These are phyloP conservation scores for Diachasma alloeum DNA, from an alignment of 1,140 invertebrate species.

Conservation along the genomic window DNA sequence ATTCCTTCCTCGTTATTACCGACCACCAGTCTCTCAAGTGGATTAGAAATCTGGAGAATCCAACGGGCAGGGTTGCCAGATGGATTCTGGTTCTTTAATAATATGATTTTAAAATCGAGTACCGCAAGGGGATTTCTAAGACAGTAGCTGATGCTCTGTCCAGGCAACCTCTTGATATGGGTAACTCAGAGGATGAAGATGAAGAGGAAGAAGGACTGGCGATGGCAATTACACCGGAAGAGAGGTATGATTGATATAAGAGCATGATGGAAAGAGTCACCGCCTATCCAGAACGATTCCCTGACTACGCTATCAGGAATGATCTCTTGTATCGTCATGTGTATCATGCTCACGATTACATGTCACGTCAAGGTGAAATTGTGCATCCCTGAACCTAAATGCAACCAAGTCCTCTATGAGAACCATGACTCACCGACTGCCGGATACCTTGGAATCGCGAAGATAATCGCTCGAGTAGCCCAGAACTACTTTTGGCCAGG, in stretches of 20 bases:
- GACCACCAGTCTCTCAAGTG: background rate
- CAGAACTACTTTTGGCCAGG: slow-evolving; percentile 38
- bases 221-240: background rate
- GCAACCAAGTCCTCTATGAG: slow-evolving; percentile 1
- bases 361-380: slow-evolving; percentile 7
- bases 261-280: background rate
- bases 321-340: slow-evolving; percentile 12
- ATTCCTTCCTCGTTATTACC: background rate
- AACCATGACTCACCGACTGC: slow-evolving; percentile 18
- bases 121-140: too few species aligned
- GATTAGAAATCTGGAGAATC: background rate
- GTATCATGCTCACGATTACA: background rate
- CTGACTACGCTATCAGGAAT: slow-evolving; percentile 9
- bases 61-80: too few species aligned
- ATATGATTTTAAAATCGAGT: too few species aligned
- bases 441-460: slow-evolving; percentile 35
- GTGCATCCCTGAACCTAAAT: background rate
- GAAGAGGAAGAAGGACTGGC: background rate
- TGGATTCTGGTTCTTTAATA: slow-evolving; percentile 58
- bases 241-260: background rate
- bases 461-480: slow-evolving; percentile 24
- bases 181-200: background rate
- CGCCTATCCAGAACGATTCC: slow-evolving; percentile 5
- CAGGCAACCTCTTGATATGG: background rate
- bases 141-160: too few species aligned